A percentile compares a stretch with the other conserved stretches of the same genome.
phyloP scores from a whole-genome alignment of 2,797 vertebrate genomes.

The Gallinago nigripennis region DNA sequence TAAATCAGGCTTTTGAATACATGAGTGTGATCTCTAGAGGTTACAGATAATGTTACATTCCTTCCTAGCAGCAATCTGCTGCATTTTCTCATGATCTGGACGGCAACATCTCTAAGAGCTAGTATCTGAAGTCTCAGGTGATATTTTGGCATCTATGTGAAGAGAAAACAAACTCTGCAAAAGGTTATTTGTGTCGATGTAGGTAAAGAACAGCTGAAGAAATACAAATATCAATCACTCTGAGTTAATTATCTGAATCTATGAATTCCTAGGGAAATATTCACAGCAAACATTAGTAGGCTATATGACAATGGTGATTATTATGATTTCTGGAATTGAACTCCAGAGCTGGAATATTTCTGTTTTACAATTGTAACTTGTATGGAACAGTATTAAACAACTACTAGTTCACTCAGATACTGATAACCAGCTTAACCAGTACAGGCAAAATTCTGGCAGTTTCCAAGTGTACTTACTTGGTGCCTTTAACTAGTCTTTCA shows the following conservation, averaged over 20 bases:
- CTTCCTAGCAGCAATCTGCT: neutral
- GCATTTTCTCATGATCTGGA: neutral
- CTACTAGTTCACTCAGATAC: neutral
- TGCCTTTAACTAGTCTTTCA: neutral
- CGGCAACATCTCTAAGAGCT: neutral
- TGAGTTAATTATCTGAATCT: neutral
- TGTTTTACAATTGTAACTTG: neutral
- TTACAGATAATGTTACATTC: neutral
- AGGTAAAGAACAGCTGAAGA: neutral
- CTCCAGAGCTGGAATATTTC: neutral
- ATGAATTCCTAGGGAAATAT: neutral
- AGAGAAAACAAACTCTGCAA: neutral
- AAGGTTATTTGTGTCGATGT: conserved; percentile 2
- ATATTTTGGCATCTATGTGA: neutral
- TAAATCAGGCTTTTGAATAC: neutral
- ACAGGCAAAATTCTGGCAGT: neutral
- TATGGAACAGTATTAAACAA: neutral
- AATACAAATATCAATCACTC: neutral
- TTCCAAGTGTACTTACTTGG: neutral
- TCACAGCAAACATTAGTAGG: neutral
- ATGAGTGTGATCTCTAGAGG: neutral
- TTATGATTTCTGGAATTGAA: neutral
- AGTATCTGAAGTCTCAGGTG: conserved; percentile 26
- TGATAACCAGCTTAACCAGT: neutral
- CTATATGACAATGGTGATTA: neutral